A percentile compares a stretch with the other conserved stretches of the same genome.
phyloP scores from a whole-genome alignment of 2,888 invertebrate genomes.

The Bugulina stolonifera region DNA sequence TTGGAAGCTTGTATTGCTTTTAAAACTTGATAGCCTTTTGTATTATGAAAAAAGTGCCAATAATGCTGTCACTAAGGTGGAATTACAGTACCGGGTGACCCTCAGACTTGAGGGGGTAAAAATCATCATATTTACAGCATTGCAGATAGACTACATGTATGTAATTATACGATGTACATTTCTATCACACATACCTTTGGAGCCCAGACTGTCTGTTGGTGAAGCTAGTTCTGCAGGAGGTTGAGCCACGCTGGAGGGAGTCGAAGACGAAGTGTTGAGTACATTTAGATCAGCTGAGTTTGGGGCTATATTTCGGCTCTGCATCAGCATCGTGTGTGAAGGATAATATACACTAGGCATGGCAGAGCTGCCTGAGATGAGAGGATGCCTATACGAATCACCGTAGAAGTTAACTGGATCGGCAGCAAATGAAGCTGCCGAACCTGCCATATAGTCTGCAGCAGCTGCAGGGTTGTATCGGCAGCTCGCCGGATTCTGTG shows the following conservation, averaged over 20 bases:
- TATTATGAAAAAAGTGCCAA: too few species aligned
- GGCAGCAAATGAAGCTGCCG: background rate
- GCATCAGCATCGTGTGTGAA: constrained; percentile 13
- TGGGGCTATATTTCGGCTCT: background rate
- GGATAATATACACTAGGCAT: constrained; percentile 21
- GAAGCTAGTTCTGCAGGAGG: constrained; percentile 23
- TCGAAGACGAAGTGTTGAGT: background rate
- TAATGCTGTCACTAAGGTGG: too few species aligned
- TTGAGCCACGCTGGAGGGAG: background rate
- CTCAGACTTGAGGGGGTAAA: too few species aligned
- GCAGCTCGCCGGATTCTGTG: constrained; percentile 20
- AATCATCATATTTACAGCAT: too few species aligned
- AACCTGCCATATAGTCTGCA: constrained; percentile 15
- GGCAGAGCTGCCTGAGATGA: constrained; percentile 5
- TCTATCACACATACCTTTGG: constrained; percentile 22
- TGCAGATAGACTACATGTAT: too few species aligned
- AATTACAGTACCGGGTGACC: too few species aligned
- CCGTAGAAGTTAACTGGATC: constrained; percentile 8
- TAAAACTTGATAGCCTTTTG: too few species aligned
- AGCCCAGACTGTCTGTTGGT: constrained; percentile 19
- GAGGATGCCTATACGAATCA: constrained; percentile 8
- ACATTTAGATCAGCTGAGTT: background rate
- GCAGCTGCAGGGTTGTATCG: constrained; percentile 3
- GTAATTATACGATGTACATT: too few species aligned
- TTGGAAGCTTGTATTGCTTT: too few species aligned